Conservation (phyloP, 2,797 vertebrate genomes). For the Rhabdomys pumilio region DNA sequence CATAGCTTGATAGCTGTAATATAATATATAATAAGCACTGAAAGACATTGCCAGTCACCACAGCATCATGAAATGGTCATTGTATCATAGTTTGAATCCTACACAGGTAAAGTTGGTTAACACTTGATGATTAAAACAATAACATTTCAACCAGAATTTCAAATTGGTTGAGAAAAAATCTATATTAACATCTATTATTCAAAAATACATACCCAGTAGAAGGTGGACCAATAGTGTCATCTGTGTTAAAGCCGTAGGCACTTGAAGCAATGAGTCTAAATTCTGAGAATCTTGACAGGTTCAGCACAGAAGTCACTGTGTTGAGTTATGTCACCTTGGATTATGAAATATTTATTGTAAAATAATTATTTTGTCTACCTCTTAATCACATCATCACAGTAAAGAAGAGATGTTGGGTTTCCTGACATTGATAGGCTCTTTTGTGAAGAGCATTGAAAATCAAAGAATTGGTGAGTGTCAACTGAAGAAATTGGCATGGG, state of each 20-base stretch:
- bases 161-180: conserved; percentile 38
- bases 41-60: conserved; percentile 3
- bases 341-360: conserved; percentile 5
- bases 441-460: too few relatives aligned
- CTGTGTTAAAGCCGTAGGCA: background rate
- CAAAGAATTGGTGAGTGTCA: too few relatives aligned
- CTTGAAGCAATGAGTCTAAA: background rate
- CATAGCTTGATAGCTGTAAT: background rate
- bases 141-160: conserved; percentile 15
- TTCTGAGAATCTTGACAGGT: conserved; percentile 30
- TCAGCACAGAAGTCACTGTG: background rate
- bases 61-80: background rate
- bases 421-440: too few relatives aligned
- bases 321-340: background rate
- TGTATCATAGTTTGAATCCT: background rate
- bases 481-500: too few relatives aligned
- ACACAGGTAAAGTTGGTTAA: background rate
- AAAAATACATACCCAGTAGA: background rate
- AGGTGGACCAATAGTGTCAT: background rate
- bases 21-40: background rate
- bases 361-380: background rate
- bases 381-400: too few relatives aligned
- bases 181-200: background rate
- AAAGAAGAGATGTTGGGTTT: too few relatives aligned
- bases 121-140: background rate